Conservation (phyloP, 2,888 invertebrate species). For the Acleris emargana region DNA sequence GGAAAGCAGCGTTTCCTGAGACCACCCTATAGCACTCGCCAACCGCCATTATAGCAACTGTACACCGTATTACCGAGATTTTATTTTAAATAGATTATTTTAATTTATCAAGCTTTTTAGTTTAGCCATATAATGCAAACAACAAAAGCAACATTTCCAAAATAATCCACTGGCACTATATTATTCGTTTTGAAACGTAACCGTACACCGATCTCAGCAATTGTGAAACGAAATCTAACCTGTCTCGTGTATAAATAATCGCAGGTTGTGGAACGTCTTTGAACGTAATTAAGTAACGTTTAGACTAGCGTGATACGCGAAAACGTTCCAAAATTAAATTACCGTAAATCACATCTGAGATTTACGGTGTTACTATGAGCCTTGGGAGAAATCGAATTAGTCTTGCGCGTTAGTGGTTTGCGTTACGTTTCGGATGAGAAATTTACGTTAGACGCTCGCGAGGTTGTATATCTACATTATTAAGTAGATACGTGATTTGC, state of each 20-base stretch:
- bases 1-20: too few species aligned
- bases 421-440: constrained; percentile 42
- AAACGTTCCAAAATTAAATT: constrained; percentile 75
- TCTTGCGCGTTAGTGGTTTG: constrained; percentile 70
- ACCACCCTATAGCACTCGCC: too few species aligned
- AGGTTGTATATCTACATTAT: neutral
- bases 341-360: constrained; percentile 80
- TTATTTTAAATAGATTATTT: too few species aligned
- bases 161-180: too few species aligned
- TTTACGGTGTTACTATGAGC: constrained; percentile 69
- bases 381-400: constrained; percentile 76
- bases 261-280: constrained; percentile 53
- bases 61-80: too few species aligned
- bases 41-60: too few species aligned
- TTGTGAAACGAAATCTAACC: constrained; percentile 12
- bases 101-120: too few species aligned
- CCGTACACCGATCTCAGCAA: constrained; percentile 7
- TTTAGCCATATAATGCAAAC: too few species aligned
- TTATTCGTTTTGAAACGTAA: neutral
- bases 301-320: constrained; percentile 61
- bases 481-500: neutral
- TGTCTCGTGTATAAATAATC: constrained; percentile 46
- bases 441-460: constrained; percentile 27
- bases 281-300: constrained; percentile 73
- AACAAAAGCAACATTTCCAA: too few species aligned